Percentiles rank a stretch among this genome's conserved stretches.
Conservation (phyloP, 2,113 vertebrate genomes). For the Tachysurus vachellii region DNA sequence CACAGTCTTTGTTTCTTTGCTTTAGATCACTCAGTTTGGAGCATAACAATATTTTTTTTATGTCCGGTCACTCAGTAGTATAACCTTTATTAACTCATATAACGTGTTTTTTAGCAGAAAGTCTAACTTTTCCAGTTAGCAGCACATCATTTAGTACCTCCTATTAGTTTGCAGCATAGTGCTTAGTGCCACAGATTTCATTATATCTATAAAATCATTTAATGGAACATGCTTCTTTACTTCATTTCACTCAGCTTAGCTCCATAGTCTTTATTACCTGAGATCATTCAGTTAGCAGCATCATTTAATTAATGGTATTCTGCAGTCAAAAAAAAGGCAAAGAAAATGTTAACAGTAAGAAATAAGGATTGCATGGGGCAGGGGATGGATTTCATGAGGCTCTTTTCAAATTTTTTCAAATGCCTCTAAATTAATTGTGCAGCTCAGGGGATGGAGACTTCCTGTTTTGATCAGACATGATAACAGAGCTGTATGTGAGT, state of each 20-base stretch:
- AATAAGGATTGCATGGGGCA: not conserved
- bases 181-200: too few relatives aligned
- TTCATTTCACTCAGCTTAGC: too few relatives aligned
- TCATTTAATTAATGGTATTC: not conserved
- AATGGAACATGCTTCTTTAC: not conserved
- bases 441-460: slow-evolving; percentile 5
- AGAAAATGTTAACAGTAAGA: not conserved
- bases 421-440: slow-evolving; percentile 37
- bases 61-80: not conserved
- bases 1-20: not conserved
- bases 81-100: not conserved
- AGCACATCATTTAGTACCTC: not conserved
- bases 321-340: not conserved
- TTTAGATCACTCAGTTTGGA: not conserved
- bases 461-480: slow-evolving; percentile 23
- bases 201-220: not conserved
- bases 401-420: slow-evolving; percentile 30
- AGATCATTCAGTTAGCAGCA: not conserved
- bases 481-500: not conserved
- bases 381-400: not conserved
- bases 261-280: not conserved
- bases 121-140: not conserved
- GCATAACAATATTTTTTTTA: not conserved
- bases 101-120: not conserved
- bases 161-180: not conserved